Conservation (phyloP, 2,113 vertebrate species). For the Polypterus bichir region DNA sequence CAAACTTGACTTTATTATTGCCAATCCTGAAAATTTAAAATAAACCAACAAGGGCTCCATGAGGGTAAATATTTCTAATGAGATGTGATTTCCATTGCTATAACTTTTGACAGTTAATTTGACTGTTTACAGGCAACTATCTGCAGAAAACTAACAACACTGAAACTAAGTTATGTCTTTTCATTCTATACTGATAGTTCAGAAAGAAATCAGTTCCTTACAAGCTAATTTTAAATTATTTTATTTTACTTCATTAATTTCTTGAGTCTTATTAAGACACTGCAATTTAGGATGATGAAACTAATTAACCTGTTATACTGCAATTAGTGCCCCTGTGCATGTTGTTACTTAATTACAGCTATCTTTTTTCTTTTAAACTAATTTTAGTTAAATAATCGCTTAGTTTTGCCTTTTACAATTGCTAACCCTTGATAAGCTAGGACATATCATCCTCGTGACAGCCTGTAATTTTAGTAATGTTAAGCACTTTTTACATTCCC, state of each 20-base stretch:
- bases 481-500: not conserved
- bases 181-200: too few relatives aligned
- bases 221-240: too few relatives aligned
- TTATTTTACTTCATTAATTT: slow-evolving; percentile 1
- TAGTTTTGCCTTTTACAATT: not conserved
- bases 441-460: not conserved
- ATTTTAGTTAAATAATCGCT: not conserved
- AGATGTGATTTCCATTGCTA: too few relatives aligned
- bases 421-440: not conserved
- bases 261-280: not conserved
- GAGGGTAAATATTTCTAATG: too few relatives aligned
- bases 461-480: not conserved
- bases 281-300: not conserved
- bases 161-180: too few relatives aligned
- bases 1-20: too few relatives aligned
- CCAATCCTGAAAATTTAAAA: too few relatives aligned
- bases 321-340: not conserved
- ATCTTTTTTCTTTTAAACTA: not conserved
- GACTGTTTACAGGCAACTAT: too few relatives aligned
- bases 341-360: not conserved
- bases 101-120: too few relatives aligned
- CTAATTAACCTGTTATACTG: not conserved
- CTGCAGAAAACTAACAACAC: too few relatives aligned
- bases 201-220: too few relatives aligned
- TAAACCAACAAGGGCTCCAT: too few relatives aligned